Base-by-base conservation (phyloP, 2,888 invertebrate species). In the Lepetodrilus schrolli region DNA sequence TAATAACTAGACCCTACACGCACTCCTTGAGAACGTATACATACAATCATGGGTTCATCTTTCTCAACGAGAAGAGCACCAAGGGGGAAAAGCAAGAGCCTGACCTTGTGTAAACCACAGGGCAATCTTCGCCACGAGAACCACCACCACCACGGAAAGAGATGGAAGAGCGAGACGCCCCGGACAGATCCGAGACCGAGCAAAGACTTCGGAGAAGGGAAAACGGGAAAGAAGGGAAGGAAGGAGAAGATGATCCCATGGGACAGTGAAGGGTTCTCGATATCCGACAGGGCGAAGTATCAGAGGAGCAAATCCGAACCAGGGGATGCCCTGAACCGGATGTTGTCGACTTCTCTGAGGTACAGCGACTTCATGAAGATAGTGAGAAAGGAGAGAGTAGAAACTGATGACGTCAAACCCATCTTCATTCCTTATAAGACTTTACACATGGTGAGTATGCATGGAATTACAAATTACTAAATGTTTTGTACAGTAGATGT, bases 301-400 rank as follows among this genome's bases (percentile, higher is more conserved):
- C 23, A 50, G 51, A 50, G 49, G 13, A 50, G 68, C 47, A 43
- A 48, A 36, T 34, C 58, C 2, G 74, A 74, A 38, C 34, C 50
- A 5, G 74, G 49, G 13, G 37, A 26, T 2, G 21, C 49, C 17
- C 69, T 69, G 4, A 23, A 34, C 47, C 48, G 65, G 3, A 36
- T 23, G 17, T 68, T 72, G n/a, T 72, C 75, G 30, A 74, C 70
- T 36, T 78, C 78, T 13, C 70, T 78, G 8, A 37, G 78, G 5
- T 76, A 72, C 74, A 81, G 82, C 72, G 84, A 84, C 72, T 84
- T 84, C 68, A 82, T 79, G 49, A 82, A 80, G 69, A 78, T 84
- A 50, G 78, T 79, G 5, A 74, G 84, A 10, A 77, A 79, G 50
- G 76, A 74, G 26, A 79, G 78, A 37, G 34, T 83, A 23, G 80